Percentiles rank a stretch among this genome's conserved stretches.
Conservation (phyloP, 1,140 invertebrate species). For the Chionoecetes opilio region DNA sequence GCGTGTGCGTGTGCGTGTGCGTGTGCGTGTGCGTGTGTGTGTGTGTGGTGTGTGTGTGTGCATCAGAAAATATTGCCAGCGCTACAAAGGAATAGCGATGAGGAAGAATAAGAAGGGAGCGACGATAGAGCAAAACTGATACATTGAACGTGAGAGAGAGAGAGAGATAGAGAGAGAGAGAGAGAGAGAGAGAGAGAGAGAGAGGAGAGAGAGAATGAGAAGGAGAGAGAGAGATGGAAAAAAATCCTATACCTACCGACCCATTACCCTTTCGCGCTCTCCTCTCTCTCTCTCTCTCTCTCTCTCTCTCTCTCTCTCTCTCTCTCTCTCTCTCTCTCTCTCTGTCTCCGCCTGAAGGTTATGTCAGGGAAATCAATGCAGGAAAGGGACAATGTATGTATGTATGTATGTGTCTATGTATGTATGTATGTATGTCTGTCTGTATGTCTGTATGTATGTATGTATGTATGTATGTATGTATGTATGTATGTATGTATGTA, state of each 20-base stretch:
- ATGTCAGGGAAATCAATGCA: neutral
- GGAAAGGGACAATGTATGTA: neutral
- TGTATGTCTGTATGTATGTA: neutral
- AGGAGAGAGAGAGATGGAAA: neutral
- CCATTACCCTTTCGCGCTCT: neutral
- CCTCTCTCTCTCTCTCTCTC: neutral
- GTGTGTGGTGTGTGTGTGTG: too few relatives aligned
- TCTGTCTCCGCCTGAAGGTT: neutral
- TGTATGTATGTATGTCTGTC: too few relatives aligned
- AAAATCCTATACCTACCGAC: neutral
- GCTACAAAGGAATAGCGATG: too few relatives aligned
- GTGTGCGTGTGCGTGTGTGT: too few relatives aligned
- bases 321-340: neutral
- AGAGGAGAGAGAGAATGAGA: too few relatives aligned
- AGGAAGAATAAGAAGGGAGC: too few relatives aligned
- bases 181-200: neutral
- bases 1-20: too few relatives aligned
- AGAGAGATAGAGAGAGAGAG: neutral
- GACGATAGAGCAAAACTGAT: too few relatives aligned
- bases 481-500: neutral
- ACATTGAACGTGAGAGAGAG: too few relatives aligned
- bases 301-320: slow-evolving; percentile 25
- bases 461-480: neutral
- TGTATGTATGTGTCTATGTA: too few relatives aligned
- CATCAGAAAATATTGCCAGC: too few relatives aligned